phyloP scores from a whole-genome alignment of 2,113 vertebrate species.

The Burhinus bistriatus region DNA sequence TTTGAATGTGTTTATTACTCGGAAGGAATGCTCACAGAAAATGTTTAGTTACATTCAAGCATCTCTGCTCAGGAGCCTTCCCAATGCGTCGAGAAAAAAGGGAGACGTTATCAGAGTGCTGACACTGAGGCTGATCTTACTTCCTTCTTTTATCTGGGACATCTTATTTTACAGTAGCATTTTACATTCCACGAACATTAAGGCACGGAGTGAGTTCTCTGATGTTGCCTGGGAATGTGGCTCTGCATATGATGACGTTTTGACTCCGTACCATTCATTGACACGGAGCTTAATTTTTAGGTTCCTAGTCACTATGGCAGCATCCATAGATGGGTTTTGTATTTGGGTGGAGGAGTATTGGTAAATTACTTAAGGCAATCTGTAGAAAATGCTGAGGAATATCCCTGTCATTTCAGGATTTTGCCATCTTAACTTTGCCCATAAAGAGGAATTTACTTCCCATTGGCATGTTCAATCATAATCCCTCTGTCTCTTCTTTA shows the following conservation, averaged over 20 bases:
- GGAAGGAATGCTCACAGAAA: neutral
- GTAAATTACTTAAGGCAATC: neutral
- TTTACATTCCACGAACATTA: neutral
- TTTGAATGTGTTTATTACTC: neutral
- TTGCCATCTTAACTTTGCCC: neutral
- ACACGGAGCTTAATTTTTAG: neutral
- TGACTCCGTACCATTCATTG: rapidly evolving
- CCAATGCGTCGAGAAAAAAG: neutral
- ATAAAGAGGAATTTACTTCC: neutral
- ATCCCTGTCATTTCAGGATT: neutral
- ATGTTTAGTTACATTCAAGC: neutral
- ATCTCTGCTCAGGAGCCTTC: neutral
- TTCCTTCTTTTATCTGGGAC: neutral
- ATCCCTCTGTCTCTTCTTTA: neutral
- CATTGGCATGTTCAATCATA: neutral
- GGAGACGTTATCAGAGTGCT: neutral
- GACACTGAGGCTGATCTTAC: neutral
- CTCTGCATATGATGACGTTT: rapidly evolving
- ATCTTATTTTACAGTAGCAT: neutral
- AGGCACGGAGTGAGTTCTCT: neutral
- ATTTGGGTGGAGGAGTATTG: rapidly evolving
- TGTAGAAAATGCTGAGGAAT: neutral
- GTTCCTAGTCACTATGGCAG: neutral
- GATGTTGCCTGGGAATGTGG: neutral
- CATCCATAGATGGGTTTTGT: neutral